Conservation (phyloP, 2,797 vertebrate species). For the Danio albolineatus region DNA sequence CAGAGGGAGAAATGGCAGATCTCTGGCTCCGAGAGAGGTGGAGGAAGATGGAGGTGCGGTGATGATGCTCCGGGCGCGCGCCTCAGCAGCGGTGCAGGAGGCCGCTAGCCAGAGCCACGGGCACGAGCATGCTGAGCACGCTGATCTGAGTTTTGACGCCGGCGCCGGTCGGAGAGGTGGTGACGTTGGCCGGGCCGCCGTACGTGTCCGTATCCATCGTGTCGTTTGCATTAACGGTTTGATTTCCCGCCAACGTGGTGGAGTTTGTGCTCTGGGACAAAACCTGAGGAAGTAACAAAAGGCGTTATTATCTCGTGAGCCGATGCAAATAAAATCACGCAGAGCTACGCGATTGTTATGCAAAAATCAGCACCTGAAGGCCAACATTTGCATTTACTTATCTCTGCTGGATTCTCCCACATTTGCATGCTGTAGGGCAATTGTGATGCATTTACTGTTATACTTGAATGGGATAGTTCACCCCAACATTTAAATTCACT, state of each 20-base stretch:
- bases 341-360: neutral
- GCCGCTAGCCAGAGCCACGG: slow-evolving; percentile 77
- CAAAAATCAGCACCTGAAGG: neutral
- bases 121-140: slow-evolving; percentile 73
- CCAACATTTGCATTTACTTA: neutral
- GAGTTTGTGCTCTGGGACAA: slow-evolving; percentile 57
- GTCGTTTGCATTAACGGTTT: slow-evolving; percentile 61
- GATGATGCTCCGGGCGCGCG: neutral
- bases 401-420: neutral
- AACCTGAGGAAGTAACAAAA: slow-evolving; percentile 63
- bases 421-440: neutral
- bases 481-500: too few species aligned
- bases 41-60: neutral
- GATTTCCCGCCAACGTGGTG: slow-evolving; percentile 51
- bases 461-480: too few species aligned
- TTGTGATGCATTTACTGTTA: neutral
- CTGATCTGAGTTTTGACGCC: slow-evolving; percentile 78
- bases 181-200: slow-evolving; percentile 69
- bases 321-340: neutral
- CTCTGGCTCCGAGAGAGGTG: slow-evolving; percentile 19
- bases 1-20: neutral
- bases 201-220: slow-evolving; percentile 62
- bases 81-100: slow-evolving; percentile 83
- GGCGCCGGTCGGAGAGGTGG: slow-evolving; percentile 67
- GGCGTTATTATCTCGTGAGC: neutral